phyloP scores from a whole-genome alignment of 2,888 invertebrate genomes.

The Spicauda simplicius region DNA sequence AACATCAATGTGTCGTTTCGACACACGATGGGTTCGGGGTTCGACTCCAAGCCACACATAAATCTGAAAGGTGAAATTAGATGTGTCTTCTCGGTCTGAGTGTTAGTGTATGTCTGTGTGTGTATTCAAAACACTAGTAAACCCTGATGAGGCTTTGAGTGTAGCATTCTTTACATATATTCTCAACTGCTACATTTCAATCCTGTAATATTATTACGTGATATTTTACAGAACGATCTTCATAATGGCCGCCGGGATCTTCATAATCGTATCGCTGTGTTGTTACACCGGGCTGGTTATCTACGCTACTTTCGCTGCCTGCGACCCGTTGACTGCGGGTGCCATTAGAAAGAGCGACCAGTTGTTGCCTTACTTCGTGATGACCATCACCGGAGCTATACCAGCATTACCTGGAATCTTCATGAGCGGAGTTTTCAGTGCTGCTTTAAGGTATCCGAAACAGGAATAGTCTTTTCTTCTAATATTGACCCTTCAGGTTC shows the following conservation, averaged over 20 bases:
- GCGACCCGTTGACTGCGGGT: conserved; percentile 92
- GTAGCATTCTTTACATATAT: no score
- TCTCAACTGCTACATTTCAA: no score
- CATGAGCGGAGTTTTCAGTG: conserved; percentile 94
- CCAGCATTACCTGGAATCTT: conserved; percentile 94
- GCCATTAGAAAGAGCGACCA: conserved; percentile 89
- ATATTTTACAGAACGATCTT: conserved; percentile 86
- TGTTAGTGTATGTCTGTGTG: no score
- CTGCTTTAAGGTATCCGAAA: conserved; percentile 88
- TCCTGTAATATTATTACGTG: neutral
- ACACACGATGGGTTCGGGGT: no score
- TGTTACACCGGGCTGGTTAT: conserved; percentile 94
- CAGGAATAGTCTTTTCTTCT: neutral
- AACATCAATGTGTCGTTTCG: no score
- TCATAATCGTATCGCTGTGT: conserved; percentile 90
- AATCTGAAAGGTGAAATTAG: no score
- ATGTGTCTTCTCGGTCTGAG: no score
- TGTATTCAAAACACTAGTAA: no score
- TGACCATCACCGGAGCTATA: conserved; percentile 89
- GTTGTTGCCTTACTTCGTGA: conserved; percentile 92
- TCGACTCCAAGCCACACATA: no score
- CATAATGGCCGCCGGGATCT: conserved; percentile 91
- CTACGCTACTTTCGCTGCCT: conserved; percentile 92
- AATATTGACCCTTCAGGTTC: no score
- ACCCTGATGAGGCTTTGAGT: no score